These are phyloP conservation scores for Cygnus buccinator DNA, from an alignment of 2,113 vertebrate genomes.

Conservation along the genomic window DNA sequence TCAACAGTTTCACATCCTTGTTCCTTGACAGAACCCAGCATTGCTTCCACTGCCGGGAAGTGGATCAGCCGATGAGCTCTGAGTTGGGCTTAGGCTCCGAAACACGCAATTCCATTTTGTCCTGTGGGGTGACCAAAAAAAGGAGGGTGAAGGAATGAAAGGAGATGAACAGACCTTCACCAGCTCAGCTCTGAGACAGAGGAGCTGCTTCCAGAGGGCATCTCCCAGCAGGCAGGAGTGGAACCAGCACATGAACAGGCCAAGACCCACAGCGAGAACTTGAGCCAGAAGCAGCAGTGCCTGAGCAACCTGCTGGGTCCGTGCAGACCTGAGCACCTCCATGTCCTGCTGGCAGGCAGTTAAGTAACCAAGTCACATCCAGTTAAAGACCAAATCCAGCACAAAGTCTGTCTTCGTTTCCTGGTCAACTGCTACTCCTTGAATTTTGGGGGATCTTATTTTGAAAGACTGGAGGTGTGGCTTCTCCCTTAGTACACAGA, in stretches of 20 bases:
- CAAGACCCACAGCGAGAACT: neutral
- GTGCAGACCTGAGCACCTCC: neutral
- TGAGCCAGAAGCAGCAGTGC: neutral
- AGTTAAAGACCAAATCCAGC: neutral
- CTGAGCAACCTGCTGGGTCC: neutral
- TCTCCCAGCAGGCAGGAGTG: neutral
- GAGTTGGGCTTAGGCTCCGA: too few relatives aligned
- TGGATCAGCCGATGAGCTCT: neutral
- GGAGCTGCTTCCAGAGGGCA: neutral
- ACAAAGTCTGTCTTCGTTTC: neutral
- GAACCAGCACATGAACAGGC: rapidly evolving
- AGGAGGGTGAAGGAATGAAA: neutral
- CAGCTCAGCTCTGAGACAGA: neutral
- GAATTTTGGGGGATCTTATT: neutral
- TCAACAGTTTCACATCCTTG: neutral
- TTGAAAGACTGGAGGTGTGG: neutral
- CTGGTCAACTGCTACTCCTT: neutral
- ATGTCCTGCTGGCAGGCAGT: neutral
- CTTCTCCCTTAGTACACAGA: neutral
- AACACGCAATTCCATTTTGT: neutral
- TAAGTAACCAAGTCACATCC: neutral
- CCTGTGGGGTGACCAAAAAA: neutral
- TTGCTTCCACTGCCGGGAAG: neutral
- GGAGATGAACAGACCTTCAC: neutral
- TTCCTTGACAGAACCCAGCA: neutral